phyloP scores from a whole-genome alignment of 2,797 vertebrate species.

The Kryptolebias ocellatus region DNA sequence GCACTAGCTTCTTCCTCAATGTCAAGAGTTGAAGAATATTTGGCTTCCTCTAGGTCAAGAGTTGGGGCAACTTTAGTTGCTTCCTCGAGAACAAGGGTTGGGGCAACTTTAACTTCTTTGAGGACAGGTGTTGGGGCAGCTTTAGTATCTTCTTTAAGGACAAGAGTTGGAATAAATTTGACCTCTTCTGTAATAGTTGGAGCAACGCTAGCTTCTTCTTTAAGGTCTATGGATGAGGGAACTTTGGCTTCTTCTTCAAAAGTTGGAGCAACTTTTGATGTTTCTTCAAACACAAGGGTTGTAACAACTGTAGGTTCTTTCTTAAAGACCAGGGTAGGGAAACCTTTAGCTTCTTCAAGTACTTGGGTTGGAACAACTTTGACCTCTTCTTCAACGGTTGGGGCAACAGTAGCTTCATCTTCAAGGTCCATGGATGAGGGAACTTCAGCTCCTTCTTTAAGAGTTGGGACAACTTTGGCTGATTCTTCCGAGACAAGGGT shows the following conservation, averaged over 20 bases:
- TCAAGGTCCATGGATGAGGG: no score
- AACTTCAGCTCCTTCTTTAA: no score
- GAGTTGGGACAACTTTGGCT: background rate
- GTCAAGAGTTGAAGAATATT: no score
- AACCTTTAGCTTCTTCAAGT: no score
- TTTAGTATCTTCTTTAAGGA: conserved; percentile 9
- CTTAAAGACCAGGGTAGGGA: background rate
- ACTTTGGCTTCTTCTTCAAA: background rate
- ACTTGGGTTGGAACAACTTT: background rate
- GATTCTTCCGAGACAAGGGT: background rate
- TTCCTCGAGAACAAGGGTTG: no score
- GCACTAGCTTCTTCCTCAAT: no score
- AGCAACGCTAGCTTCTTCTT: background rate
- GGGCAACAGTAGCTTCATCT: no score
- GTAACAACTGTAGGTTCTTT: background rate
- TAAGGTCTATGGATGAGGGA: background rate
- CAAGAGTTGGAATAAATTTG: background rate
- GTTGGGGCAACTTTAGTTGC: no score
- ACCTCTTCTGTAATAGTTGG: background rate
- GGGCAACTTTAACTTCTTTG: no score
- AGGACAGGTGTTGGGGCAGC: background rate
- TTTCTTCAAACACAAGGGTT: conserved; percentile 2
- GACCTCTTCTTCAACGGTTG: conserved; percentile 2
- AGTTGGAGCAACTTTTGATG: background rate
- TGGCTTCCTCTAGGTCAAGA: no score